phyloP scores from a whole-genome alignment of 2,888 invertebrate species.

The Busseola fusca region DNA sequence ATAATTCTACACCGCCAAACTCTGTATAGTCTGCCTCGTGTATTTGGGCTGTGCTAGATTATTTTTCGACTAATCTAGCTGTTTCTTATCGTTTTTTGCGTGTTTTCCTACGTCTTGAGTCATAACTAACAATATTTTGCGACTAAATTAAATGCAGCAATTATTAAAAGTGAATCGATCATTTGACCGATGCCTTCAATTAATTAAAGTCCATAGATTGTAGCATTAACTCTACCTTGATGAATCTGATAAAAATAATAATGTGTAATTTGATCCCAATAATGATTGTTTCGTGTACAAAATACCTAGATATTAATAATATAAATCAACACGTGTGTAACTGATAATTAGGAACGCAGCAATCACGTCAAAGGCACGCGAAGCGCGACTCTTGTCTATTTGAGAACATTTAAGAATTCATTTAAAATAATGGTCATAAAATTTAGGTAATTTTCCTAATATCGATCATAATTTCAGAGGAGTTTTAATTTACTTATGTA shows the following conservation, averaged over 20 bases:
- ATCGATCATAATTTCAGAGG: constrained; percentile 12
- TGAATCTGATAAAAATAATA: constrained; percentile 1
- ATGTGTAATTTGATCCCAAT: constrained; percentile 5
- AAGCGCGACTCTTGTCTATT: constrained; percentile 35
- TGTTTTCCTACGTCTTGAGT: constrained; percentile 20
- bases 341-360: constrained; percentile 15
- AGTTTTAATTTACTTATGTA: constrained; percentile 25
- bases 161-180: constrained; percentile 8
- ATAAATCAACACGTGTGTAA: neutral
- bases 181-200: neutral
- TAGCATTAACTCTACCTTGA: neutral
- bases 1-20: constrained; percentile 1
- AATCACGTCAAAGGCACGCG: constrained; percentile 48
- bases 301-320: constrained; percentile 7
- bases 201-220: neutral
- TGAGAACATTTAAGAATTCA: constrained; percentile 17
- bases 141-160: constrained; percentile 1
- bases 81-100: neutral
- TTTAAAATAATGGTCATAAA: constrained; percentile 35
- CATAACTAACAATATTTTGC: constrained; percentile 18
- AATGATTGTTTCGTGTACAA: constrained; percentile 1
- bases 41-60: constrained; percentile 22
- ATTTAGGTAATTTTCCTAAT: constrained; percentile 17
- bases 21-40: neutral
- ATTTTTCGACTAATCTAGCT: constrained; percentile 9